Conservation (phyloP, 2,797 vertebrate genomes). For the Danionella dracula region DNA sequence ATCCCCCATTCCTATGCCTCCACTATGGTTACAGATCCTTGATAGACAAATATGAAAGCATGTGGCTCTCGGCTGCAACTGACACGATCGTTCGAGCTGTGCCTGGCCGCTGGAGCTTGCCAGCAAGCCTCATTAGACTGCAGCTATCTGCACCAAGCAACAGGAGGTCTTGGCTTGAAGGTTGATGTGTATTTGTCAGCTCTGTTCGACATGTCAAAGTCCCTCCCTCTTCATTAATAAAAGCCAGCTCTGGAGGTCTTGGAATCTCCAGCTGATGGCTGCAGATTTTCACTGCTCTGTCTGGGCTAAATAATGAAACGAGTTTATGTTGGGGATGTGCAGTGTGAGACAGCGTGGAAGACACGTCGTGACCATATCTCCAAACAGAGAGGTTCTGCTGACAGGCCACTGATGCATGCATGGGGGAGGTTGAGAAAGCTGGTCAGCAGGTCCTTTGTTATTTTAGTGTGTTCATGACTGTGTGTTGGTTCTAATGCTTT, state of each 20-base stretch:
- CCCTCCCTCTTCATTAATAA: conserved; percentile 21
- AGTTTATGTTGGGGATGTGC: conserved; percentile 1
- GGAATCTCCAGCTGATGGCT: conserved; percentile 6
- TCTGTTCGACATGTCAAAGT: conserved; percentile 38
- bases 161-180: conserved; percentile 28
- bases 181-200: conserved; percentile 41
- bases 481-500: no score
- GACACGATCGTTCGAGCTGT: conserved; percentile 28
- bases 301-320: conserved; percentile 19
- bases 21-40: conserved; percentile 28
- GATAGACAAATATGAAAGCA: conserved; percentile 20
- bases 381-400: conserved; percentile 5
- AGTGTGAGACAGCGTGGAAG: conserved; percentile 2
- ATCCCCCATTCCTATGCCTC: background rate
- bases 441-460: conserved; percentile 8
- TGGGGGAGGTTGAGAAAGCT: conserved; percentile 24
- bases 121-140: conserved; percentile 39
- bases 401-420: conserved; percentile 19
- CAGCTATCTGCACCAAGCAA: conserved; percentile 20
- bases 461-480: conserved; percentile 1
- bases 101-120: conserved; percentile 23
- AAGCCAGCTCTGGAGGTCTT: background rate
- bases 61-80: conserved; percentile 16
- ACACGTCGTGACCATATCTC: conserved; percentile 15
- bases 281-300: conserved; percentile 6